Evolutionary conservation across 2,797 vertebrate species (phyloP).

Genomic region (Sebastes kiyomatsui): DNA sequence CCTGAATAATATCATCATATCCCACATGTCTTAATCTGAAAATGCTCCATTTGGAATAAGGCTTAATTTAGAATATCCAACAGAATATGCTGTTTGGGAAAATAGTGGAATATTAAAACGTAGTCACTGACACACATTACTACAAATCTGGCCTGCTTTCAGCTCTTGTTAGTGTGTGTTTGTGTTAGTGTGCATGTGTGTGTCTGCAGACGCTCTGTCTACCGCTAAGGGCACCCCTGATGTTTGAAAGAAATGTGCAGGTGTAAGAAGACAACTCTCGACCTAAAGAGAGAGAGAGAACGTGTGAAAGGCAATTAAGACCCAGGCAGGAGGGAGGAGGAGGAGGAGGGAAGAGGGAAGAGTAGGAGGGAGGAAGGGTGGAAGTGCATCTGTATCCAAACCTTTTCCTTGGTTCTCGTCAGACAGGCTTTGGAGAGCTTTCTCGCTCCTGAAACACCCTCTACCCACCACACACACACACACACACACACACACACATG

Average conservation of each 20-base stretch:
- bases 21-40: too few species aligned
- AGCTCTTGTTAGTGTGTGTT: not conserved
- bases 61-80: too few species aligned
- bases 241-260: conserved; percentile 66
- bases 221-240: conserved; percentile 31
- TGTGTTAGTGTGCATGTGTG: not conserved
- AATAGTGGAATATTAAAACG: too few species aligned
- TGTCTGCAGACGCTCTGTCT: conserved; percentile 42
- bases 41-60: too few species aligned
- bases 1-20: too few species aligned
- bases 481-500: conserved; percentile 16
- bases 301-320: conserved; percentile 55
- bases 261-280: conserved; percentile 44
- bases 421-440: conserved; percentile 25
- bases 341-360: conserved; percentile 9
- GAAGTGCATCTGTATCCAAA: conserved; percentile 16
- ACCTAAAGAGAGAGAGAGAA: conserved; percentile 21
- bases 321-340: not conserved
- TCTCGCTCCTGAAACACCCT: conserved; percentile 2
- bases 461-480: not conserved
- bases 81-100: too few species aligned
- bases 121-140: not conserved
- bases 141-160: not conserved
- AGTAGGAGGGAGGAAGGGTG: not conserved
- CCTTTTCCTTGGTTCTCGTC: conserved; percentile 29